Conservation (phyloP, 2,113 vertebrate genomes). For the Neodontobutis hainanensis region DNA sequence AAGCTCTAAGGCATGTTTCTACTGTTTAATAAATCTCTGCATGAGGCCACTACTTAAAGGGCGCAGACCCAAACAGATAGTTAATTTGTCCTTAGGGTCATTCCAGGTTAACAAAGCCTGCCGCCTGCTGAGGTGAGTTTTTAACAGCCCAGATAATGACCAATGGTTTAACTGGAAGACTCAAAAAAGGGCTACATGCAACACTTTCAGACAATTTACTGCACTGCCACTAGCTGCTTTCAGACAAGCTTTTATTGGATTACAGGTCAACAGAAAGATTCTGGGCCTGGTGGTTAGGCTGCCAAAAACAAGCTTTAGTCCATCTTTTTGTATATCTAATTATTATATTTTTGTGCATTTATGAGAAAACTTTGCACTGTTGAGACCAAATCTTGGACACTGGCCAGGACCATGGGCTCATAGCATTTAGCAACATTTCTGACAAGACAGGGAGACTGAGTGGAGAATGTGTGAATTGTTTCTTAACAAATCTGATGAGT, state of each 20-base stretch:
- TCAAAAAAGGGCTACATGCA: neutral
- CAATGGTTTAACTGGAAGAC: neutral
- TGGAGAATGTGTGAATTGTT: too few species aligned
- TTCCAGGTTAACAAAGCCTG: neutral
- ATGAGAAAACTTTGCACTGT: too few species aligned
- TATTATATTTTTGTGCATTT: too few species aligned
- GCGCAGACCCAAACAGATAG: neutral
- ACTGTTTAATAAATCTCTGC: conserved; percentile 9
- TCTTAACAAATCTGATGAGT: too few species aligned
- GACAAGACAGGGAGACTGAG: too few species aligned
- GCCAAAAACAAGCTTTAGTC: too few species aligned
- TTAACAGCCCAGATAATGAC: neutral
- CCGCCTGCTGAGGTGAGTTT: neutral
- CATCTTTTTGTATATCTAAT: too few species aligned
- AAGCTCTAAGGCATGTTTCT: neutral
- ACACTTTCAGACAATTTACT: neutral
- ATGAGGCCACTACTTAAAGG: neutral
- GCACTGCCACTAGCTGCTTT: neutral
- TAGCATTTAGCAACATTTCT: too few species aligned
- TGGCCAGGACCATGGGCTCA: too few species aligned
- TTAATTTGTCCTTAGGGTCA: neutral
- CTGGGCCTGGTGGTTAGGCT: too few species aligned
- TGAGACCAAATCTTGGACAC: too few species aligned
- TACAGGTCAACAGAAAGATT: neutral
- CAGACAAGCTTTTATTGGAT: neutral